These are phyloP conservation scores for Diorhabda sublineata DNA, from an alignment of 1,140 invertebrate genomes.

Conservation along the genomic window DNA sequence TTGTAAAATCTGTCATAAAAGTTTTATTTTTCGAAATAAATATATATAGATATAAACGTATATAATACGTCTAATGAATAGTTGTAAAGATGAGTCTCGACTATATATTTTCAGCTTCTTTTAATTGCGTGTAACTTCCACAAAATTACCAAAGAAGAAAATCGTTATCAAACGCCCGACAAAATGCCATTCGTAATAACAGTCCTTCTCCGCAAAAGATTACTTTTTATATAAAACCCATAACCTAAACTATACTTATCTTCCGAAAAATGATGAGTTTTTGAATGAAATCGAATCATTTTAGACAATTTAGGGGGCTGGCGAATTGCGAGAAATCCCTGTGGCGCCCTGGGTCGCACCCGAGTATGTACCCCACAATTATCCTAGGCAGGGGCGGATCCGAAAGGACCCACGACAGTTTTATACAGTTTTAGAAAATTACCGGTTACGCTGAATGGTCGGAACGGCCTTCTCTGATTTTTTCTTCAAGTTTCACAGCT, in stretches of 20 bases:
- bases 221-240: slow-evolving; percentile 14
- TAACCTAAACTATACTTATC: slow-evolving; percentile 13
- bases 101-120: background rate
- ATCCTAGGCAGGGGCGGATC: slow-evolving; percentile 15
- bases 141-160: background rate
- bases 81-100: background rate
- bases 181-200: slow-evolving; percentile 14
- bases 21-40: too few relatives aligned
- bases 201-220: slow-evolving; percentile 17
- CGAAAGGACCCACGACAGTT: slow-evolving; percentile 20
- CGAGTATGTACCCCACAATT: slow-evolving; percentile 25
- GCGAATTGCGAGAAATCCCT: slow-evolving; percentile 14
- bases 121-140: slow-evolving; percentile 2
- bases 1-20: too few relatives aligned
- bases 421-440: slow-evolving; percentile 32
- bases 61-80: background rate
- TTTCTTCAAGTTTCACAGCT: slow-evolving; percentile 17
- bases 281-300: slow-evolving; percentile 21
- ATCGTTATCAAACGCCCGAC: background rate
- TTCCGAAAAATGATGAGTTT: slow-evolving; percentile 11
- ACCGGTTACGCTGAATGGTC: slow-evolving; percentile 21
- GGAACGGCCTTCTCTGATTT: slow-evolving; percentile 18
- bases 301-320: slow-evolving; percentile 7
- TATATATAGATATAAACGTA: too few relatives aligned
- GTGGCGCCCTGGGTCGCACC: slow-evolving; percentile 29